Evolutionary conservation across 2,888 invertebrate genomes (phyloP).

Genomic region (Julus scandinavius): DNA sequence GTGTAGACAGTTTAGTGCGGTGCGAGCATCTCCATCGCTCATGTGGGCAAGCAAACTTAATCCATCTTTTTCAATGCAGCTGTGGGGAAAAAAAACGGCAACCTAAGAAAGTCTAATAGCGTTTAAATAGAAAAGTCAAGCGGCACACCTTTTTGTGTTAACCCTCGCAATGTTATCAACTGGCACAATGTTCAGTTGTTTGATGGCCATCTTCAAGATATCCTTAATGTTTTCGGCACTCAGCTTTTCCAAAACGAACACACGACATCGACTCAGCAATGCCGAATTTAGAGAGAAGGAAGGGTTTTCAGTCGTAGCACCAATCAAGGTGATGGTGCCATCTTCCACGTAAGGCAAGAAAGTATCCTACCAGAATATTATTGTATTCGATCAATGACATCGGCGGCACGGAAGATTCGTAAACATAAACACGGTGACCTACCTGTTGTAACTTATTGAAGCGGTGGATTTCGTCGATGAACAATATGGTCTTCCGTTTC

Average conservation of each 20-base stretch:
- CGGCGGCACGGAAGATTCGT: slow-evolving; percentile 42
- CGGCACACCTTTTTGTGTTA: not conserved
- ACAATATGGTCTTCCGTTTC: slow-evolving; percentile 78
- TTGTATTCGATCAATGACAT: not conserved
- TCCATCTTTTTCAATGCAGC: slow-evolving; percentile 70
- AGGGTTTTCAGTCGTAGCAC: slow-evolving; percentile 90
- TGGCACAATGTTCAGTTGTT: slow-evolving; percentile 63
- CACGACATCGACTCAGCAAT: slow-evolving; percentile 80
- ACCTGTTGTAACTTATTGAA: slow-evolving; percentile 85
- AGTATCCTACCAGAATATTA: slow-evolving; percentile 70
- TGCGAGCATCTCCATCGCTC: slow-evolving; percentile 84
- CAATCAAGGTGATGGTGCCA: slow-evolving; percentile 80
- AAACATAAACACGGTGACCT: not conserved
- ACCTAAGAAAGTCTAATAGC: not conserved
- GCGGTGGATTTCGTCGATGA: slow-evolving; percentile 89
- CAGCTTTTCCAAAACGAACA: slow-evolving; percentile 79
- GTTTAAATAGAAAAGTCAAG: not conserved
- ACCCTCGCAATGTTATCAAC: slow-evolving; percentile 47
- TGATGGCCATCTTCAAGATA: slow-evolving; percentile 74
- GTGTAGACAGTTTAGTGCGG: slow-evolving; percentile 80
- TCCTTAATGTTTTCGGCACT: slow-evolving; percentile 70
- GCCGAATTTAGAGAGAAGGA: slow-evolving; percentile 85
- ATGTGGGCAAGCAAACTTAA: slow-evolving; percentile 78
- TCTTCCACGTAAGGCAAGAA: slow-evolving; percentile 83
- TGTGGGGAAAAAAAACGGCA: slow-evolving; percentile 21